A percentile compares a stretch with the other conserved stretches of the same genome.
These are phyloP conservation scores for Corynorhinus townsendii DNA, from an alignment of 2,113 vertebrate genomes.

Conservation along the genomic window DNA sequence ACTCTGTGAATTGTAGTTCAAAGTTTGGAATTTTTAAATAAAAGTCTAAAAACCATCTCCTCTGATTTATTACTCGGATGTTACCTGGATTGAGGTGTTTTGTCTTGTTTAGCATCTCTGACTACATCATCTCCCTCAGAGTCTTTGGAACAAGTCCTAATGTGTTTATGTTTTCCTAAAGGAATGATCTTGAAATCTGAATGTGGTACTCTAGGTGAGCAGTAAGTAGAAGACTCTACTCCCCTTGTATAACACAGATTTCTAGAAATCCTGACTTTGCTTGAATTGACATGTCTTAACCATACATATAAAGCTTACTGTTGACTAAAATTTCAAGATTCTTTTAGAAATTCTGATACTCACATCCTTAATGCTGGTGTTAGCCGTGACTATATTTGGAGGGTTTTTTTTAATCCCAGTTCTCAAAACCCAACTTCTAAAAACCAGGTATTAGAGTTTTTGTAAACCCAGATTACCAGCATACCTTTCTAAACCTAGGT, in stretches of 20 bases:
- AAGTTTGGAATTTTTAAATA: background rate
- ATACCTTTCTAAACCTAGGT: background rate
- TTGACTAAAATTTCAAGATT: slow-evolving; percentile 1
- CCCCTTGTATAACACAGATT: background rate
- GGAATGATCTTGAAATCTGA: background rate
- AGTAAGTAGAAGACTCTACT: background rate
- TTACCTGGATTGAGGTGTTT: background rate
- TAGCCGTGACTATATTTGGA: background rate
- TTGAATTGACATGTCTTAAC: background rate
- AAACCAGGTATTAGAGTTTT: background rate
- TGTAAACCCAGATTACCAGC: background rate
- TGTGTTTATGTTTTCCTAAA: background rate
- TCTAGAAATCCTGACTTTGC: background rate
- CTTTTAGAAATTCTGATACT: background rate
- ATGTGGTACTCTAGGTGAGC: background rate
- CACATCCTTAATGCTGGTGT: background rate
- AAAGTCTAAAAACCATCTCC: background rate
- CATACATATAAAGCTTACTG: background rate
- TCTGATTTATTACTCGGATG: background rate
- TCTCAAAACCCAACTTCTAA: background rate
- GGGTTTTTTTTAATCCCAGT: background rate
- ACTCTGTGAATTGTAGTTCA: background rate
- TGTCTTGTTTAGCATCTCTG: background rate
- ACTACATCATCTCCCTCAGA: background rate
- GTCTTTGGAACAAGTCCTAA: background rate